Base-by-base conservation (phyloP, 2,797 vertebrate species). In the Pseudocheirus occidentalis region DNA sequence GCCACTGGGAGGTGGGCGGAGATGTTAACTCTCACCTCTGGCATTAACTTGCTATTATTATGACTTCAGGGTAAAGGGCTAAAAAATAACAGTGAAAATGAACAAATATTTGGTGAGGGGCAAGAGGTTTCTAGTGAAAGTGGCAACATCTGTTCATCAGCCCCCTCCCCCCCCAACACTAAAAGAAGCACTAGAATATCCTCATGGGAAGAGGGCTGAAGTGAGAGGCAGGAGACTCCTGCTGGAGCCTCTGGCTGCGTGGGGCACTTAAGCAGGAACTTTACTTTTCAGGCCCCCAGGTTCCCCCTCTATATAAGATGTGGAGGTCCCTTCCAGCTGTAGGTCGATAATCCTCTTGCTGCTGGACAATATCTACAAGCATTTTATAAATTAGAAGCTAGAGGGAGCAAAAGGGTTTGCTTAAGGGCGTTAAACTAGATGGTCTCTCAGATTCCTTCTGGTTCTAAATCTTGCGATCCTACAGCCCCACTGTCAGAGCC, bases 141-240 rank as follows among this genome's bases (percentile, higher is more conserved):
- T 13, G 29, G 18, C 7, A 55, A 92, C 58, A 31, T 28, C 59
- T 92, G 52, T 27, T 27, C 55, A 66, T 5, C n/a, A n/a, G n/a
- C n/a, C n/a, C n/a, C n/a, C n/a, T n/a, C n/a, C n/a, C n/a, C n/a
- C n/a, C n/a, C n/a, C n/a, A n/a, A n/a, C n/a, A 59, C 92, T 12
- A 3, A 13, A 57, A n/a, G 56, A 54, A 93, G 90, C 1, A 28
- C 21, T 0, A 6, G 27, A 4, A 4, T 40, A n/a, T 3, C 1
- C 12, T 40, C 0, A 5, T 0, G n/a, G n/a, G 7, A 6, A 18
- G 14, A 40, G 12, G 31, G 16, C n/a, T 9, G n/a, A 73, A 73
- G 18, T 40, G n/a, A 73, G 21, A 73, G n/a, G n/a, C n/a, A 46
- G n/a, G 21, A 29, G 66, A 3, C 66, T 40, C 21, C 0, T 24